Evolutionary conservation across 2,113 vertebrate genomes (phyloP), one percentile per base, ranked within the genome.

Genomic region (Felis chaus): DNA sequence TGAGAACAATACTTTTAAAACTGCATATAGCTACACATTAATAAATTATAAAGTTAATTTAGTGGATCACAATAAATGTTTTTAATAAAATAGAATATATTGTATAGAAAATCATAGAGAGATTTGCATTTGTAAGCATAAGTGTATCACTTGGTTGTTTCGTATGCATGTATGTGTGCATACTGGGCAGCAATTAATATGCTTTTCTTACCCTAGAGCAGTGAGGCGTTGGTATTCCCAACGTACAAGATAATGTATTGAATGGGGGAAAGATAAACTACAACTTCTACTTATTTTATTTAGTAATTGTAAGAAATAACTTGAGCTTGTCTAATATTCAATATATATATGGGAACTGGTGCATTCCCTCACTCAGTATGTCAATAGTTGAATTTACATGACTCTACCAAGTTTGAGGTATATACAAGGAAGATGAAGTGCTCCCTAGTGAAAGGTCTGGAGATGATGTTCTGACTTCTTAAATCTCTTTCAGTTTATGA

Each of bases 341-440:
- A 9, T 66, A 45, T 78, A 4, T 3, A 2, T 18, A 61, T 36
- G 16, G 1, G 7, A 92, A 57, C 25, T 57, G 18, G 18, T 74
- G 1, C 0, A 33, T 1, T 63, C 4, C 27, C 0, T 84, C 73
- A 3, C 1, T 66, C 8, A 23, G 7, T 48, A 4, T 79, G 29
- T 39, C 57, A 90, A 61, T 36, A 29, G 27, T 53, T 16, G 25
- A 83, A 25, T 79, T 86, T 39, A 39, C 25, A 79, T n/a, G 29
- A 55, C 29, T 94, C 31, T 65, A n/a, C 19, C 3, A 65, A 48
- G 48, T 92, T 76, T 11, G 1, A 31, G 0, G 16, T 74, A 27
- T 41, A 13, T 45, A 69, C 19, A 76, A 16, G 3, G 25, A 89
- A 73, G 15, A 45, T 39, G 48, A 15, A 21, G 1, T 55, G 1